Evolutionary conservation across 2,113 vertebrate species (phyloP).

Genomic region (Coptodon bakossiorum): DNA sequence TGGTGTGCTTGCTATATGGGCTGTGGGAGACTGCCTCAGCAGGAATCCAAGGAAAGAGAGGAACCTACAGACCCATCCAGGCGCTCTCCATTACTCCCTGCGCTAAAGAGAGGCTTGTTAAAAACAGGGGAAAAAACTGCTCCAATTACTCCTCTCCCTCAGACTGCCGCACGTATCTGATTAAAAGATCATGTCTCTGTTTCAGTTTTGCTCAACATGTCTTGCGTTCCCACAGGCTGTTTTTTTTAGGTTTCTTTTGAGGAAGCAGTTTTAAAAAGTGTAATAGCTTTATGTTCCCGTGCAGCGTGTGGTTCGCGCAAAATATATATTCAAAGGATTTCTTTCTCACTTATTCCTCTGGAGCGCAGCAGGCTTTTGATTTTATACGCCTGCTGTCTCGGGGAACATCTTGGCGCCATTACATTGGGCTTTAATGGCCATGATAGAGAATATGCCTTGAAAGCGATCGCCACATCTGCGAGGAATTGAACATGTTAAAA

Average conservation of each 20-base stretch:
- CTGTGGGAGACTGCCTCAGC: constrained; percentile 22
- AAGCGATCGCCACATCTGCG: constrained; percentile 65
- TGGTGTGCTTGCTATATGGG: background rate
- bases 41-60: constrained; percentile 20
- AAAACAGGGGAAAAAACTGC: constrained; percentile 1
- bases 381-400: constrained; percentile 38
- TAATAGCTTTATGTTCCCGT: background rate
- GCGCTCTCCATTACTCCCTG: constrained; percentile 22
- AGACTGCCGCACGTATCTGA: background rate
- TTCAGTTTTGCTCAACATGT: background rate
- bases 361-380: constrained; percentile 31
- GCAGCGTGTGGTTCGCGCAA: background rate
- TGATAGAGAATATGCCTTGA: constrained; percentile 68
- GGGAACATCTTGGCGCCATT: constrained; percentile 65
- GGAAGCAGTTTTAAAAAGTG: background rate
- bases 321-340: constrained; percentile 1
- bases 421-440: constrained; percentile 53
- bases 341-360: background rate
- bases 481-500: constrained; percentile 63
- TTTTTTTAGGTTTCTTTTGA: constrained; percentile 1
- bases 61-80: constrained; percentile 20
- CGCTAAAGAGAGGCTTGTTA: constrained; percentile 51
- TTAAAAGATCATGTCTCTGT: constrained; percentile 22
- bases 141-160: background rate
- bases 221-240: background rate